Evolutionary conservation across 2,113 vertebrate species (phyloP), one percentile per base, ranked within the genome.

Genomic region (Micronycteris hirsuta): DNA sequence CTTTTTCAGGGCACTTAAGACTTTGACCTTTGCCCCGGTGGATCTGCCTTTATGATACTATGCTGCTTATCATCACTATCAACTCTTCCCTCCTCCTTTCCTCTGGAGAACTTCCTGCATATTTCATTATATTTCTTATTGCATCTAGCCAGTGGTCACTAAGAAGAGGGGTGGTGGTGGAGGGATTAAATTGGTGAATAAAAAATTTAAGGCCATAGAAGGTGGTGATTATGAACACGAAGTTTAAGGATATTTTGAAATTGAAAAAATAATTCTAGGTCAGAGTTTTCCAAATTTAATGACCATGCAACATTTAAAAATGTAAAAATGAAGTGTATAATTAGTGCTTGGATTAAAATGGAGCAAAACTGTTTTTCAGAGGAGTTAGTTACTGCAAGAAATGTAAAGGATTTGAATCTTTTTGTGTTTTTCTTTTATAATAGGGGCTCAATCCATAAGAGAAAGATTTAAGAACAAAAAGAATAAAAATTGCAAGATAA

Each of bases 291-390:
- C 43, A 71, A 68, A 77, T 7, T 58, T 63, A 82, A 9, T 96
- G 17, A 86, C n/a, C 76, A 52, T 45, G 12, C 63, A 86, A 63
- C 41, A 95, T 80, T 81, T 93, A 45, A 68, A 96, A 95, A 28
- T 82, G 24, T 70, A 58, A 68, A 94, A 95, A 22, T 76, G 58
- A 96, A 91, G 76, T 81, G 54, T 52, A 33, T 89, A 92, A 74
- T 73, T 92, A 67, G 14, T 81, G 31, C 47, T 89, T 81, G 38
- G n/a, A 92, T 89, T 85, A 73, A 92, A 92, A 85, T 89, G 54
- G 17, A 84, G 36, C 49, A 89, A 68, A 95, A 49, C 17, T 78
- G 1, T 70, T 77, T 89, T 92, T 86, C 13, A 49, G n/a, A 92
- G n/a, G 73, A 80, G 26, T 93, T 71, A 83, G 19, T 77, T 89